These are phyloP conservation scores for Drosophila kepulauana DNA, from an alignment of 1,140 invertebrate genomes.

Conservation along the genomic window DNA sequence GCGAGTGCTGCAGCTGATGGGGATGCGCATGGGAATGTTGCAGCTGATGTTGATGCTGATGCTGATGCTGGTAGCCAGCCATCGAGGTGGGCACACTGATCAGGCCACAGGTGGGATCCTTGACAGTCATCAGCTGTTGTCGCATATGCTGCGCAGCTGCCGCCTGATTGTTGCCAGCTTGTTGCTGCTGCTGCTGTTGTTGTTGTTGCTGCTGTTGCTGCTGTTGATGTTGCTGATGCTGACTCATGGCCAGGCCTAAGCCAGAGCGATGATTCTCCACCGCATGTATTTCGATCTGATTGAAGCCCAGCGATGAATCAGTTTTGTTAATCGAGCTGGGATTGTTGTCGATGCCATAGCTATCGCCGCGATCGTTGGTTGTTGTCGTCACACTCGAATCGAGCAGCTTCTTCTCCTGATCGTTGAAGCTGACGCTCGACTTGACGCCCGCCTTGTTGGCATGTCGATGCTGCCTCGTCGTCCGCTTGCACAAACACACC, in stretches of 20 bases:
- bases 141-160: slow-evolving; percentile 43
- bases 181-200: slow-evolving; percentile 39
- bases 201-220: slow-evolving; percentile 64
- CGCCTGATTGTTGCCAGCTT: slow-evolving; percentile 1
- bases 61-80: slow-evolving; percentile 49
- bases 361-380: slow-evolving; percentile 88
- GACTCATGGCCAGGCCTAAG: slow-evolving; percentile 32
- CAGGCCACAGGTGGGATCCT: slow-evolving; percentile 76
- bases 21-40: slow-evolving; percentile 20
- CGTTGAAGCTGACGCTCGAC: slow-evolving; percentile 91
- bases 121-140: slow-evolving; percentile 77
- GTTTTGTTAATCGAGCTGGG: slow-evolving; percentile 83
- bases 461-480: slow-evolving; percentile 85
- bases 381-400: slow-evolving; percentile 92
- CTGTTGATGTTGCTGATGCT: slow-evolving; percentile 59
- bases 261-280: slow-evolving; percentile 87
- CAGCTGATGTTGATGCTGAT: neutral
- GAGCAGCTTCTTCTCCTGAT: slow-evolving; percentile 93
- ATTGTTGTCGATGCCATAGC: slow-evolving; percentile 87
- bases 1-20: slow-evolving; percentile 34
- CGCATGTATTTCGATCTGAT: slow-evolving; percentile 90
- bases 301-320: slow-evolving; percentile 85
- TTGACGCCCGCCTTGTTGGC: slow-evolving; percentile 88
- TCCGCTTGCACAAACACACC: slow-evolving; percentile 86
- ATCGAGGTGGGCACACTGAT: slow-evolving; percentile 82